phyloP scores from a whole-genome alignment of 2,797 vertebrate species.

The Oophaga sylvatica region DNA sequence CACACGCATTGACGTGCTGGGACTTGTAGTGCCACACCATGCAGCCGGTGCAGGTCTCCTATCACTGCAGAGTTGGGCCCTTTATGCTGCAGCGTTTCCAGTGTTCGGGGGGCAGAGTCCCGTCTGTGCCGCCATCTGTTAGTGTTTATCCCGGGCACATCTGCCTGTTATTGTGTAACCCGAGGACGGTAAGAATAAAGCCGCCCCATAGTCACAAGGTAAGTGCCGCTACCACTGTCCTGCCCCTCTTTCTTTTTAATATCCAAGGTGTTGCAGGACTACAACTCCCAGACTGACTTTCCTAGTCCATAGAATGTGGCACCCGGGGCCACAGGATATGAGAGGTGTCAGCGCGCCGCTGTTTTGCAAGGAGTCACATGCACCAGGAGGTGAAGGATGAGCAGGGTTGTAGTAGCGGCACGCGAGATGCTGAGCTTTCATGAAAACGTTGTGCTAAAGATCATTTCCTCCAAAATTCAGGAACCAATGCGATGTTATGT shows the following conservation, averaged over 20 bases:
- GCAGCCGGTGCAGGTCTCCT: neutral
- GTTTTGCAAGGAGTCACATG: neutral
- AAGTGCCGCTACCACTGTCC: neutral
- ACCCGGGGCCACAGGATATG: no score
- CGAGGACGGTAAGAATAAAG: neutral
- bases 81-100: neutral
- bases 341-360: neutral
- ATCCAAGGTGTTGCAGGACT: neutral
- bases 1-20: no score
- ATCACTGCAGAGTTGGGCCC: neutral
- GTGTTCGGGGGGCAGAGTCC: neutral
- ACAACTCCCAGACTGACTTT: neutral
- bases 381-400: neutral
- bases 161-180: constrained; percentile 9
- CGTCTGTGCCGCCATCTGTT: neutral
- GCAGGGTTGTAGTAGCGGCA: neutral
- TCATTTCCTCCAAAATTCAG: neutral
- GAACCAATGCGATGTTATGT: no score
- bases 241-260: neutral
- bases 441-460: neutral
- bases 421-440: neutral
- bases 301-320: no score
- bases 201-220: neutral
- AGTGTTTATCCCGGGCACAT: constrained; percentile 3
- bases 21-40: neutral